These are phyloP conservation scores for Leucania comma DNA, from an alignment of 2,888 invertebrate species.

Conservation along the genomic window DNA sequence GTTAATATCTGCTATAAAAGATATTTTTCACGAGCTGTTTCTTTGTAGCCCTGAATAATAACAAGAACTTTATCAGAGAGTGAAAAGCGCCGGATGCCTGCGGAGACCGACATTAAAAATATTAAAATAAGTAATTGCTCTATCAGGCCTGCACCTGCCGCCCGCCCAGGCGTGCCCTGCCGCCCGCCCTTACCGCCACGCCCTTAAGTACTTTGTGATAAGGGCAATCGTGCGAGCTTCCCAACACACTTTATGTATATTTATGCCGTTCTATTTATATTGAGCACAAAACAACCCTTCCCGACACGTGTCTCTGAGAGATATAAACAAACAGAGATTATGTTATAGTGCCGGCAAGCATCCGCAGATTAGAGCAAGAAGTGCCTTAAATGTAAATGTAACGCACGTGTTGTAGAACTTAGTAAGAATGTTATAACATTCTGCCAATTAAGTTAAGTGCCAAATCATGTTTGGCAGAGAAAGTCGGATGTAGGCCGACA, in stretches of 20 bases:
- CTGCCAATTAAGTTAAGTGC: conserved; percentile 81
- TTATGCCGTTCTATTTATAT: conserved; percentile 67
- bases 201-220: conserved; percentile 79
- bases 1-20: conserved; percentile 42
- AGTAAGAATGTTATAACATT: conserved; percentile 54
- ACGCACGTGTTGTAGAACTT: conserved; percentile 45
- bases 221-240: conserved; percentile 75
- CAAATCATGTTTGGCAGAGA: conserved; percentile 79
- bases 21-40: conserved; percentile 61
- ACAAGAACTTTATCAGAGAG: conserved; percentile 75
- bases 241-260: conserved; percentile 66
- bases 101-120: conserved; percentile 83
- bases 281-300: conserved; percentile 60
- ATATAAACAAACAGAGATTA: conserved; percentile 53
- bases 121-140: conserved; percentile 88
- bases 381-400: conserved; percentile 41
- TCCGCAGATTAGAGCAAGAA: conserved; percentile 43
- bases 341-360: conserved; percentile 43
- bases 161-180: conserved; percentile 69
- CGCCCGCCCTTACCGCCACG: conserved; percentile 70
- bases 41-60: conserved; percentile 75
- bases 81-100: conserved; percentile 74
- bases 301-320: conserved; percentile 60
- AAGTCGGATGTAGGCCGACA: conserved; percentile 71
- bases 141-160: conserved; percentile 86